Evolutionary conservation across 2,888 invertebrate genomes (phyloP).

Genomic region (Spodoptera littoralis): DNA sequence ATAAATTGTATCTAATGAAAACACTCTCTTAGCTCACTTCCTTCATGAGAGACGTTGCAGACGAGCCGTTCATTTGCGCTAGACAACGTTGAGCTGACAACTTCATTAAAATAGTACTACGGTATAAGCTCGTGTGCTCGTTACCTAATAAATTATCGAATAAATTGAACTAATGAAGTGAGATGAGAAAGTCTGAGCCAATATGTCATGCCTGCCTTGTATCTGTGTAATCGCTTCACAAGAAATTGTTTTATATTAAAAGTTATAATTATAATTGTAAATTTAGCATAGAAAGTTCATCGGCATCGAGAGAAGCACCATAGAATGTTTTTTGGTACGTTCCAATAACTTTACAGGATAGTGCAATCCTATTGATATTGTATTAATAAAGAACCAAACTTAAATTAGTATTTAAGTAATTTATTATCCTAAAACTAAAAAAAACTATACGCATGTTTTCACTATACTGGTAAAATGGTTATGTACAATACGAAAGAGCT

Average conservation of each 20-base stretch:
- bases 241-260: slow-evolving; percentile 78
- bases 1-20: slow-evolving; percentile 60
- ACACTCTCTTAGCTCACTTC: slow-evolving; percentile 74
- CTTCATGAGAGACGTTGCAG: slow-evolving; percentile 48
- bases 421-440: slow-evolving; percentile 89
- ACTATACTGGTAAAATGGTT: slow-evolving; percentile 89
- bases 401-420: slow-evolving; percentile 89
- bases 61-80: slow-evolving; percentile 47
- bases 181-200: slow-evolving; percentile 75
- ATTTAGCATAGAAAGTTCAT: slow-evolving; percentile 88
- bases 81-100: slow-evolving; percentile 34
- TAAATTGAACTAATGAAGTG: slow-evolving; percentile 67
- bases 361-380: slow-evolving; percentile 89
- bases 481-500: slow-evolving; percentile 89
- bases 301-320: slow-evolving; percentile 85
- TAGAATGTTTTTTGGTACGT: slow-evolving; percentile 84
- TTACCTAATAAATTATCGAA: slow-evolving; percentile 48
- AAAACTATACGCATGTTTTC: slow-evolving; percentile 90
- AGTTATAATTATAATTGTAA: slow-evolving; percentile 75
- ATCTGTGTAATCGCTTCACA: slow-evolving; percentile 83
- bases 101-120: slow-evolving; percentile 39
- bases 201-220: slow-evolving; percentile 82
- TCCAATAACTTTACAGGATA: slow-evolving; percentile 86
- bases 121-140: slow-evolving; percentile 47
- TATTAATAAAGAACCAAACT: slow-evolving; percentile 90